Percentiles rank a stretch among this genome's conserved stretches.
Conservation (phyloP, 2,113 vertebrate species). For the Anarrhichthys ocellatus region DNA sequence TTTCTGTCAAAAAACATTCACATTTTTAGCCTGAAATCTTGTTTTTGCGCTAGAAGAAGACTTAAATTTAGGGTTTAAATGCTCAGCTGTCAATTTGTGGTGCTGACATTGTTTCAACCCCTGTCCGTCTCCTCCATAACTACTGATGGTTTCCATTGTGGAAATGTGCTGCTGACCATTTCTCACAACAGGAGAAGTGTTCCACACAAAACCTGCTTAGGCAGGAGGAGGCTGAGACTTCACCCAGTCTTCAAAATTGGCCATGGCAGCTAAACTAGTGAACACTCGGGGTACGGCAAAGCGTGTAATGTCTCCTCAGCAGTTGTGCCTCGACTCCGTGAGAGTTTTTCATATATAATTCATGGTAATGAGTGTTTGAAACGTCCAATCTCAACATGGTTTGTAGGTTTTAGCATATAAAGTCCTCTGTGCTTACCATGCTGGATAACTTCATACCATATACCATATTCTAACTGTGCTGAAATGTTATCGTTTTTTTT, state of each 20-base stretch:
- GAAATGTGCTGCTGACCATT: constrained; percentile 40
- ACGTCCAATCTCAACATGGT: constrained; percentile 27
- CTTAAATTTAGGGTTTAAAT: constrained; percentile 15
- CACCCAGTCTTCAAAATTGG: constrained; percentile 49
- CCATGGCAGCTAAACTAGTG: constrained; percentile 45
- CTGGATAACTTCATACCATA: neutral
- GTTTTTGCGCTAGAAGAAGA: constrained; percentile 1
- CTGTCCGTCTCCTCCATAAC: constrained; percentile 35
- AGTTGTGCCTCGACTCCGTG: constrained; percentile 47
- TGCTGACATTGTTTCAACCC: constrained; percentile 12
- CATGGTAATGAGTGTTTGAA: constrained; percentile 39
- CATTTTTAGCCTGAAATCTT: constrained; percentile 10
- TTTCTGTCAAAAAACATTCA: constrained; percentile 3
- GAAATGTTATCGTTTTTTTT: neutral
- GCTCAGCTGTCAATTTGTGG: constrained; percentile 34
- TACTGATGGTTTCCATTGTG: constrained; percentile 24
- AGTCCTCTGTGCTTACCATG: constrained; percentile 1
- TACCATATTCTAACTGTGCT: neutral
- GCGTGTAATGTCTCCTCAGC: constrained; percentile 68
- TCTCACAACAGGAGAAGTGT: constrained; percentile 34
- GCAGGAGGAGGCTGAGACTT: constrained; percentile 47
- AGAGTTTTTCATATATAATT: constrained; percentile 45
- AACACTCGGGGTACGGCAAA: constrained; percentile 37
- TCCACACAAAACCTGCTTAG: constrained; percentile 61
- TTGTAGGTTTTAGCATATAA: neutral